These are phyloP conservation scores for Sciurus niger DNA, from an alignment of 2,113 vertebrate genomes.

Conservation along the genomic window DNA sequence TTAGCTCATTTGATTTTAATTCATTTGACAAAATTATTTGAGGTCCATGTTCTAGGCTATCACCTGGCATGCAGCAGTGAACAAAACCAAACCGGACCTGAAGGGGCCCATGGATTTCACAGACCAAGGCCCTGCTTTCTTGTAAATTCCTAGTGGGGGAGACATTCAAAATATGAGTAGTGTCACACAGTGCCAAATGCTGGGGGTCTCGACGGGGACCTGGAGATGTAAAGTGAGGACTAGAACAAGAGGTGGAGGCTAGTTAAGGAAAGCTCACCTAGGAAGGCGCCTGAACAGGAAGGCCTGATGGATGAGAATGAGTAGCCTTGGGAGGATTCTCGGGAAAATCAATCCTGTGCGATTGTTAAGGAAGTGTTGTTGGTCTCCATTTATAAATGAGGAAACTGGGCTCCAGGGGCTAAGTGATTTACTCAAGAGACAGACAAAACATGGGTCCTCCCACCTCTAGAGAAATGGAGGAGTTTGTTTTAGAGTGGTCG, in stretches of 20 bases:
- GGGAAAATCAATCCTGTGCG: no score
- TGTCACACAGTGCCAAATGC: neutral
- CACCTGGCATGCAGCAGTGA: neutral
- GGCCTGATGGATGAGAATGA: neutral
- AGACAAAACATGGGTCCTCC: neutral
- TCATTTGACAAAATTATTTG: neutral
- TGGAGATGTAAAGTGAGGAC: neutral
- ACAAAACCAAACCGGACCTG: neutral
- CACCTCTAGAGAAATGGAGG: neutral
- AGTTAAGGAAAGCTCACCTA: neutral
- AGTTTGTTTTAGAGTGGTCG: neutral
- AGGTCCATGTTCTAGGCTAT: neutral
- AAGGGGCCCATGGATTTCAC: neutral
- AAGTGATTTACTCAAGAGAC: neutral
- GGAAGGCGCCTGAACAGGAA: neutral
- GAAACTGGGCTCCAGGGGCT: neutral
- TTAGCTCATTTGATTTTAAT: neutral
- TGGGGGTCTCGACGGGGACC: no score
- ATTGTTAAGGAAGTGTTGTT: neutral
- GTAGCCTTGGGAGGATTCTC: neutral
- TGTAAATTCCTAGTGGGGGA: fast-evolving
- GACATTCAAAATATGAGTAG: no score
- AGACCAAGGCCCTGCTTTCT: neutral
- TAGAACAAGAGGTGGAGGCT: neutral
- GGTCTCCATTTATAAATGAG: neutral